Evolutionary conservation across 1,140 invertebrate genomes (phyloP).

Genomic region (Micrasema longulum): DNA sequence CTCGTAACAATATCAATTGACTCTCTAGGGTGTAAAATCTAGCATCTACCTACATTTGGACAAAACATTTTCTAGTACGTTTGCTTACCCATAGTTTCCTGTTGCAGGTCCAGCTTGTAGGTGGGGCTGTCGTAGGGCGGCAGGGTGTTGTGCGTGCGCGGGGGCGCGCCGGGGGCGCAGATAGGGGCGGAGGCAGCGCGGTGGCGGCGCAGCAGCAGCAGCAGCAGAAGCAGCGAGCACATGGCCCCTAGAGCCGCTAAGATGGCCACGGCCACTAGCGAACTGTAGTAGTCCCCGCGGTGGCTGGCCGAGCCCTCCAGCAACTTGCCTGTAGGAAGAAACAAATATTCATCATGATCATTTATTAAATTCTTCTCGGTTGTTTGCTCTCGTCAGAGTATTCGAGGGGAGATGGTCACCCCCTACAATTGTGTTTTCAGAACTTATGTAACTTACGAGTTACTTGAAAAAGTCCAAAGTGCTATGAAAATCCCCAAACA

Average conservation of each 20-base stretch:
- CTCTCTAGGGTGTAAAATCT: no score
- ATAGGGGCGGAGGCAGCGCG: constrained; percentile 76
- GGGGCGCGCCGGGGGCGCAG: constrained; percentile 64
- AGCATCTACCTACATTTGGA: no score
- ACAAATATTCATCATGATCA: no score
- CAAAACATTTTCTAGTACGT: no score
- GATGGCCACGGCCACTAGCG: constrained; percentile 87
- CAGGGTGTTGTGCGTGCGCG: constrained; percentile 57
- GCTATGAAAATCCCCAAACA: no score
- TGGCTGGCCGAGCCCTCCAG: constrained; percentile 65
- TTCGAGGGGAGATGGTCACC: no score
- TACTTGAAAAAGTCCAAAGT: no score
- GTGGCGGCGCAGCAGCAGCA: constrained; percentile 83
- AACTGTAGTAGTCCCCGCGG: constrained; percentile 85
- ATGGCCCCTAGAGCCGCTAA: constrained; percentile 86
- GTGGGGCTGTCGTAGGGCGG: constrained; percentile 93
- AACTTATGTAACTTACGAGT: no score
- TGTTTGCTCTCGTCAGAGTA: no score
- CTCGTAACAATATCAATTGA: no score
- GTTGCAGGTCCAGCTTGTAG: constrained; percentile 92
- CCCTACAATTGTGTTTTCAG: no score
- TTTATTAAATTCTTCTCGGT: no score
- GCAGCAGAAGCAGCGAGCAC: constrained; percentile 81
- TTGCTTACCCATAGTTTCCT: constrained; percentile 87
- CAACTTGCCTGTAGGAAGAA: constrained; percentile 70